Evolutionary conservation across 2,113 vertebrate genomes (phyloP), one percentile per base, ranked within the genome.

Genomic region (Microtus oregoni): DNA sequence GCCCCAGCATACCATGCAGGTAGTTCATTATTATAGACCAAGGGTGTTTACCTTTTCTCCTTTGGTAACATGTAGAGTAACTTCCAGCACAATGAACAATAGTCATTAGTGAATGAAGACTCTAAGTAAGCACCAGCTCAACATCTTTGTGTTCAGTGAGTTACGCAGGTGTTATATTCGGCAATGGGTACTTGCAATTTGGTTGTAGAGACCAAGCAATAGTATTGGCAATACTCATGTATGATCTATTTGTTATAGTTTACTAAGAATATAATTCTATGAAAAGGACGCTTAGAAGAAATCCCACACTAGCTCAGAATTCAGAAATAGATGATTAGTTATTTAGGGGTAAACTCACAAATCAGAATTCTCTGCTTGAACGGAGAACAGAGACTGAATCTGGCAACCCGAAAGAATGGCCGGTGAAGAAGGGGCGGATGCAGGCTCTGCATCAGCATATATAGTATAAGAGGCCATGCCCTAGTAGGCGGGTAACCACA

Each of bases 371-470:
- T 58, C 19, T 58, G 19, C 58, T 20, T 58, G 19, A 58, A 20
- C 5, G 19, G 58, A 58, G 58, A 58, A 58, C 58, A 58, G 19
- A 58, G 58, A 58, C 58, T 20, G 58, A 58, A 58, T 58, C 19
- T 20, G 19, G 58, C 19, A 58, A 20, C 58, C 19, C 6, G 1
- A 58, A 58, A 58, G 5, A 58, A 14, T 0, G 1, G 19, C 17
- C 0, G 2, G 58, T 6, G 6, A 58, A 7, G 58, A 58, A 58
- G 55, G 17, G 6, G 58, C 0, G 0, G 19, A 7, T 58, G 58
- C 58, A 58, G 55, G 55, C 55, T 58, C 55, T 58, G 55, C 58
- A 58, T 58, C 19, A 7, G 58, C 58, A 58, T 58, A 58, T 7
- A 20, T 58, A 7, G 5, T 58, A 22, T 58, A 58, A 58, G 58